Evolutionary conservation across 2,113 vertebrate species (phyloP).

Genomic region (Hypanus sabinus): DNA sequence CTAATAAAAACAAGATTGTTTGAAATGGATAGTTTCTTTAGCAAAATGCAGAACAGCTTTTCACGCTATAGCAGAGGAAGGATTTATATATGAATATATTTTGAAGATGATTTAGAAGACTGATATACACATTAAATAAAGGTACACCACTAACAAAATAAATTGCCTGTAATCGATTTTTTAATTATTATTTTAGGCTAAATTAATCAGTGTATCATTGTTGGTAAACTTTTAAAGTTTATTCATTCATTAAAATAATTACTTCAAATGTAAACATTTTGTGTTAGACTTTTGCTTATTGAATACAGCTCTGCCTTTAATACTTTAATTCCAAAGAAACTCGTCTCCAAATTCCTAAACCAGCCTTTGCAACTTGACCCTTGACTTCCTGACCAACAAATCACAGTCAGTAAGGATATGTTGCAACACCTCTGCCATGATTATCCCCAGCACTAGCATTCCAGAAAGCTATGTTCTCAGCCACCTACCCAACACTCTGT

Average conservation of each 20-base stretch:
- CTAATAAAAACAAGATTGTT: slow-evolving; percentile 14
- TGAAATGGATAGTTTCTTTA: slow-evolving; percentile 21
- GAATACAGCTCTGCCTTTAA: too few species aligned
- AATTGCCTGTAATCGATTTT: background rate
- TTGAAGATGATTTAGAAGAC: background rate
- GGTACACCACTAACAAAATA: background rate
- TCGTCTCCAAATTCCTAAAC: too few species aligned
- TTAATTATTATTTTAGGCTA: background rate
- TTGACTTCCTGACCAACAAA: too few species aligned
- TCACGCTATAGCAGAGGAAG: background rate
- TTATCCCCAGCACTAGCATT: too few species aligned
- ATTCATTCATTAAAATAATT: background rate
- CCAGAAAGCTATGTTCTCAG: too few species aligned
- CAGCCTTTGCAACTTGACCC: too few species aligned
- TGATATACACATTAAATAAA: background rate
- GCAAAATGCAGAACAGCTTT: background rate
- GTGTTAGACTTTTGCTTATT: too few species aligned
- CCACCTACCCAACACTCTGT: too few species aligned
- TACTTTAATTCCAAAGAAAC: too few species aligned
- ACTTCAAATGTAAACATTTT: background rate
- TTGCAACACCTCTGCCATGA: too few species aligned
- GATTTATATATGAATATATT: background rate
- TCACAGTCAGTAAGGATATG: too few species aligned
- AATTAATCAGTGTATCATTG: background rate
- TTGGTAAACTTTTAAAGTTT: background rate